These are phyloP conservation scores for Cyclophora albipunctata DNA, from an alignment of 2,888 invertebrate genomes.

Conservation along the genomic window DNA sequence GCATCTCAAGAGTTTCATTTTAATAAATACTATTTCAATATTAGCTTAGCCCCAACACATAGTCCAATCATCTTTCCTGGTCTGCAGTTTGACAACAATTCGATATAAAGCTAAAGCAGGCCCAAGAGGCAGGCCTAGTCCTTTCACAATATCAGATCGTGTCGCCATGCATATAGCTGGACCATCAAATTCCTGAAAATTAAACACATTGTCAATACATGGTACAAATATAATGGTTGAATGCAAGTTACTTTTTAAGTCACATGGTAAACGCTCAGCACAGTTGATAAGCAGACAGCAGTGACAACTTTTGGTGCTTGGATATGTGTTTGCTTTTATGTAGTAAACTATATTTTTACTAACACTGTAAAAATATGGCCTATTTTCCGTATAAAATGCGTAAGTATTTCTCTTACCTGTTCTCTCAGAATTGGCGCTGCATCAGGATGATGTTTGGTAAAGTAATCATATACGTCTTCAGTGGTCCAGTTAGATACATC, in stretches of 20 bases:
- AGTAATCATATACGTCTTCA: conserved; percentile 88
- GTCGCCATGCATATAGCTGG: conserved; percentile 88
- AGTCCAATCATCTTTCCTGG: conserved; percentile 82
- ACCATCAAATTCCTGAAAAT: conserved; percentile 90
- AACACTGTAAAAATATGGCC: no score
- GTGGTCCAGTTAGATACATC: conserved; percentile 89
- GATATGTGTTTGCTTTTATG: no score
- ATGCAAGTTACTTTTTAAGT: no score
- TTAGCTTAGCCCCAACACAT: conserved; percentile 78
- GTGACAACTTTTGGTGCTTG: no score
- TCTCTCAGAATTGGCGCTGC: conserved; percentile 88
- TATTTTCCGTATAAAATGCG: no score
- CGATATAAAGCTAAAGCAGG: conserved; percentile 91
- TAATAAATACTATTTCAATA: no score
- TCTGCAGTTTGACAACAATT: conserved; percentile 87
- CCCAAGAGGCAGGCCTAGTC: conserved; percentile 88
- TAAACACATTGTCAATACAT: not conserved
- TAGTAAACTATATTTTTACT: no score
- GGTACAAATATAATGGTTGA: no score
- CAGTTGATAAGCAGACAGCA: no score
- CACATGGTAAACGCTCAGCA: no score
- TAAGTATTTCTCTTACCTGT: conserved; percentile 75
- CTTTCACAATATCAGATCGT: conserved; percentile 87
- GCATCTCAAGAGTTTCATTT: no score
- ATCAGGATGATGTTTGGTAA: conserved; percentile 83